Conservation (phyloP, 2,888 invertebrate genomes). For the Torymus texanus region DNA sequence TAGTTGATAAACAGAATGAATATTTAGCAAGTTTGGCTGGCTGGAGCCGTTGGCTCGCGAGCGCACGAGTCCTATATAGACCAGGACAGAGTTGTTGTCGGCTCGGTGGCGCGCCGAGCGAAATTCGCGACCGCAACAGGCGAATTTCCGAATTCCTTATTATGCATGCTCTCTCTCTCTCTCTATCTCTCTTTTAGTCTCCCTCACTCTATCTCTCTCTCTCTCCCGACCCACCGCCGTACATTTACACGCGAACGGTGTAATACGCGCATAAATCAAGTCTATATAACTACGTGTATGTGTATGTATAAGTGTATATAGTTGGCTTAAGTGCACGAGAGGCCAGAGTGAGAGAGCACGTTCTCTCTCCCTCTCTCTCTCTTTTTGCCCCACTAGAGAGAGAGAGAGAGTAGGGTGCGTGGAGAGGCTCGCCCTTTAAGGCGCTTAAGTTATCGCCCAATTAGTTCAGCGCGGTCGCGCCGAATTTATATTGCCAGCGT, state of each 20-base stretch:
- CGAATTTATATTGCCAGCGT: slow-evolving; percentile 5
- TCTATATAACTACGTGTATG: too few relatives aligned
- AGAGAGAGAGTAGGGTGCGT: too few relatives aligned
- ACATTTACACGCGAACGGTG: background rate
- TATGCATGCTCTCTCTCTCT: slow-evolving; percentile 17
- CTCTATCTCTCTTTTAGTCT: too few relatives aligned
- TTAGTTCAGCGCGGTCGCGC: slow-evolving; percentile 20
- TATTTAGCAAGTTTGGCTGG: slow-evolving; percentile 44
- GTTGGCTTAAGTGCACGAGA: too few relatives aligned
- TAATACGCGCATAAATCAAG: too few relatives aligned
- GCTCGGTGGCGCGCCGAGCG: slow-evolving; percentile 22
- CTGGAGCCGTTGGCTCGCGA: background rate
- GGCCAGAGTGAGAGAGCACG: too few relatives aligned
- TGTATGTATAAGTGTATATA: too few relatives aligned
- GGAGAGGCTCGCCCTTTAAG: slow-evolving; percentile 13
- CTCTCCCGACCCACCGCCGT: background rate
- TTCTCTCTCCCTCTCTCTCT: background rate
- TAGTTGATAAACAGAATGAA: slow-evolving; percentile 39
- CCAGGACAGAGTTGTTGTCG: slow-evolving; percentile 31
- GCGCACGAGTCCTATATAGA: background rate
- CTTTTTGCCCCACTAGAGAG: background rate
- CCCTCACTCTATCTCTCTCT: too few relatives aligned
- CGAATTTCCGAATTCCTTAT: slow-evolving; percentile 50
- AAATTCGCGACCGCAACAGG: slow-evolving; percentile 51
- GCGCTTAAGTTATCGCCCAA: slow-evolving; percentile 44